Evolutionary conservation across 1,140 invertebrate species (phyloP).

Genomic region (Aphelinus atriplicis): DNA sequence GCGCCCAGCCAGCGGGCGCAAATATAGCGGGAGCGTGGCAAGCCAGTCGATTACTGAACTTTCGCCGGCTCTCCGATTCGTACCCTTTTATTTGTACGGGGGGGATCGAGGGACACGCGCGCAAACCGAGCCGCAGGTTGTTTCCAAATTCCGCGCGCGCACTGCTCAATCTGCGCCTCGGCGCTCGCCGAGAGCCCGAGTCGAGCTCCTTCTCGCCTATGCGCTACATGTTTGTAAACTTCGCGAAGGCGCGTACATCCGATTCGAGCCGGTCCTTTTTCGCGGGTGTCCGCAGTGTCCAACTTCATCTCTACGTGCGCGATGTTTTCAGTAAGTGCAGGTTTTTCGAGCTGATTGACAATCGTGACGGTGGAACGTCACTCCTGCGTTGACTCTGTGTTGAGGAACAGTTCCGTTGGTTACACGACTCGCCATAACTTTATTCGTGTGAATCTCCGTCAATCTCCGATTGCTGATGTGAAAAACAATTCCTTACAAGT

Average conservation of each 20-base stretch:
- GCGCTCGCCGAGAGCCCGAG: slow-evolving; percentile 22
- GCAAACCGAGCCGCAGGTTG: background rate
- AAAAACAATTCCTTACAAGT: too few species aligned
- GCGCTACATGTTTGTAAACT: background rate
- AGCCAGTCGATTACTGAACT: slow-evolving; percentile 27
- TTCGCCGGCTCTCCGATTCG: slow-evolving; percentile 9
- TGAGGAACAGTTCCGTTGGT: too few species aligned
- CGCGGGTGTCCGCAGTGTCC: too few species aligned
- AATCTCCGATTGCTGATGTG: too few species aligned
- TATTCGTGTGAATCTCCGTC: too few species aligned
- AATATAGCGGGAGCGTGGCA: slow-evolving; percentile 11
- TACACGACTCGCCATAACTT: too few species aligned
- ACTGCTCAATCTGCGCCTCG: background rate
- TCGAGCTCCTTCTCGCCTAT: background rate
- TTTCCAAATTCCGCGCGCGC: slow-evolving; percentile 34
- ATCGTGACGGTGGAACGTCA: too few species aligned
- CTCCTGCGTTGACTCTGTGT: too few species aligned
- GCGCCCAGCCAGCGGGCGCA: slow-evolving; percentile 20
- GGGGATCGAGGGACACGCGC: background rate
- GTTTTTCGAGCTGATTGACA: too few species aligned
- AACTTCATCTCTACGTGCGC: too few species aligned
- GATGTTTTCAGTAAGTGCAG: too few species aligned
- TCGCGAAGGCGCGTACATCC: background rate
- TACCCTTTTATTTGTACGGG: background rate
- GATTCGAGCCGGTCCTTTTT: background rate